These are phyloP conservation scores for Hypotaenidia okinawae DNA, from an alignment of 2,797 vertebrate species.

Conservation along the genomic window DNA sequence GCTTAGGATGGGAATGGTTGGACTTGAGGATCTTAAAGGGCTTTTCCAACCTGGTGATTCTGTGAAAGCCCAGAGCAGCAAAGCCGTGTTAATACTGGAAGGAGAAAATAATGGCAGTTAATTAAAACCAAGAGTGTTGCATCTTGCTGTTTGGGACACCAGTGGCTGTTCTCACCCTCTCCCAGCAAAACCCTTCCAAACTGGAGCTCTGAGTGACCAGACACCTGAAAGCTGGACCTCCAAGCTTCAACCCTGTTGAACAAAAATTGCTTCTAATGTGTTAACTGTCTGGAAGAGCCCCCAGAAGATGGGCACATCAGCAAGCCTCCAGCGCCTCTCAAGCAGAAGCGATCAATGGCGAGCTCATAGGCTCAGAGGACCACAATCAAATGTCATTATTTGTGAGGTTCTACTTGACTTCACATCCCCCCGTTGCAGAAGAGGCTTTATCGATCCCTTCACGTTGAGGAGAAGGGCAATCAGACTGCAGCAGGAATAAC, in stretches of 20 bases:
- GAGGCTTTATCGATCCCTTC: constrained; percentile 86
- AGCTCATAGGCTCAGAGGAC: constrained; percentile 38
- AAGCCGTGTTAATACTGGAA: rapidly evolving
- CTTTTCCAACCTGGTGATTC: no score
- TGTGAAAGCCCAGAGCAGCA: neutral
- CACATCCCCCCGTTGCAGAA: constrained; percentile 82
- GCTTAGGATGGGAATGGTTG: no score
- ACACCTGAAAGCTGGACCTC: neutral
- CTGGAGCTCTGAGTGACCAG: neutral
- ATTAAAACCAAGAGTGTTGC: neutral
- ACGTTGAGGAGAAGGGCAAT: constrained; percentile 60
- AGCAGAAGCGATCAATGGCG: constrained; percentile 66
- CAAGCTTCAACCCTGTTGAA: neutral
- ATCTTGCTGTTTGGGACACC: neutral
- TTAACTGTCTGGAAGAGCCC: constrained; percentile 59
- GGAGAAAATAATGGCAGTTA: neutral
- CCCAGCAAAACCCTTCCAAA: neutral
- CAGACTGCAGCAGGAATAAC: constrained; percentile 21
- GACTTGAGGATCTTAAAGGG: no score
- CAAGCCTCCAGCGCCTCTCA: constrained; percentile 9
- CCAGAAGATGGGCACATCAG: neutral
- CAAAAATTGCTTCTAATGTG: constrained; percentile 48
- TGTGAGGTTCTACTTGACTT: constrained; percentile 91
- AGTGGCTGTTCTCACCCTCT: rapidly evolving
- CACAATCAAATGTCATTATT: constrained; percentile 90